A percentile compares a stretch with the other conserved stretches of the same genome.
Evolutionary conservation across 2,797 vertebrate species (phyloP).

Genomic region (Typhlichthys eigenmanni): DNA sequence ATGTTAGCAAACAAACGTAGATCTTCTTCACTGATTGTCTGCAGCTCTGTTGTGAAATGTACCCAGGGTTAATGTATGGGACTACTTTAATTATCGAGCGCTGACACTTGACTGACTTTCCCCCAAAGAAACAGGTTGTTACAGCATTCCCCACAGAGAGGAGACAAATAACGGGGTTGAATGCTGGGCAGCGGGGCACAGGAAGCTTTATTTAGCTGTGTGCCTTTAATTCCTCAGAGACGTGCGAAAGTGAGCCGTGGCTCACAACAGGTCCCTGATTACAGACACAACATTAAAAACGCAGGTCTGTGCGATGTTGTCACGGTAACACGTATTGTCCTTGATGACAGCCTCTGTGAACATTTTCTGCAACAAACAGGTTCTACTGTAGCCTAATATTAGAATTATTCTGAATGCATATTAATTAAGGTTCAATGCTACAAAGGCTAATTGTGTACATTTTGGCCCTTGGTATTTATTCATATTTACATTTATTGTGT

Average conservation of each 20-base stretch:
- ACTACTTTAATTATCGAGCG: slow-evolving; percentile 54
- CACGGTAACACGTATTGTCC: slow-evolving; percentile 76
- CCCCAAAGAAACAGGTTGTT: slow-evolving; percentile 62
- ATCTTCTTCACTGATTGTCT: slow-evolving; percentile 35
- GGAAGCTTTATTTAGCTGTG: slow-evolving; percentile 74
- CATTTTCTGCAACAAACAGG: slow-evolving; percentile 50
- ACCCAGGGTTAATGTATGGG: slow-evolving; percentile 31
- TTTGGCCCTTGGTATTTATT: no score
- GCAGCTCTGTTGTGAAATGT: slow-evolving; percentile 52
- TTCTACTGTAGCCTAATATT: not conserved
- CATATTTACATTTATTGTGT: no score
- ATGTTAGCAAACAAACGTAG: slow-evolving; percentile 45
- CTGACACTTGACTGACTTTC: slow-evolving; percentile 44
- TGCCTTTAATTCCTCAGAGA: slow-evolving; percentile 72
- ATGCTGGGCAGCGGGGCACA: slow-evolving; percentile 60
- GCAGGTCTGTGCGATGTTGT: slow-evolving; percentile 73
- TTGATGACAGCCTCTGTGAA: slow-evolving; percentile 72
- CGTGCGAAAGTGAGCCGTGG: slow-evolving; percentile 66
- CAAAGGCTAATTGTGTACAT: no score
- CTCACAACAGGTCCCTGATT: slow-evolving; percentile 50
- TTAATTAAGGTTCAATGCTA: no score
- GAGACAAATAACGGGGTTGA: slow-evolving; percentile 54
- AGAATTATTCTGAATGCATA: not conserved
- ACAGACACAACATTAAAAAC: slow-evolving; percentile 58
- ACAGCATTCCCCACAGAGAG: slow-evolving; percentile 60